Conservation (phyloP, 2,113 vertebrate species). For the Psephotus haematonotus region DNA sequence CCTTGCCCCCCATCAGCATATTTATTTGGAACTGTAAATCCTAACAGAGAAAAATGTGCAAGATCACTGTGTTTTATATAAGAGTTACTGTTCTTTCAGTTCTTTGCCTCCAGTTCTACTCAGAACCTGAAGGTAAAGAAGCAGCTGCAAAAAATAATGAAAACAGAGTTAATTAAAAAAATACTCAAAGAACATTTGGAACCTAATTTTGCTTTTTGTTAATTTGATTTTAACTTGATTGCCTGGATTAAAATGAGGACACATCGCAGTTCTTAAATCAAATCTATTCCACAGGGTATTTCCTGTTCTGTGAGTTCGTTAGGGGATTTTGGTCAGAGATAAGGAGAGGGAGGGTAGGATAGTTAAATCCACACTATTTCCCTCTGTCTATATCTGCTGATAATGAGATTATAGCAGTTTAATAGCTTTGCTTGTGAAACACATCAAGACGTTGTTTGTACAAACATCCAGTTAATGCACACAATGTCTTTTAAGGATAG, state of each 20-base stretch:
- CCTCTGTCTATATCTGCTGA: neutral
- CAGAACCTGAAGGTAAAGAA: conserved; percentile 21
- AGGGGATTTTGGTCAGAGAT: neutral
- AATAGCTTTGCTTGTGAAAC: neutral
- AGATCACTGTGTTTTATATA: fast-evolving
- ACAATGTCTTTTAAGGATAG: neutral
- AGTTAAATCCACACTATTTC: neutral
- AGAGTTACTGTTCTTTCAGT: neutral
- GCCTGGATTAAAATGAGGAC: neutral
- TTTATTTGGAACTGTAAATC: neutral
- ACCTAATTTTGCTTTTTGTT: neutral
- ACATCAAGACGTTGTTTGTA: neutral
- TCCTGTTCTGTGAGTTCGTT: neutral
- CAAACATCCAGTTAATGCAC: neutral
- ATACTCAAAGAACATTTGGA: conserved; percentile 19
- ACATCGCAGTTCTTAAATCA: neutral
- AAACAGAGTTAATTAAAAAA: conserved; percentile 22
- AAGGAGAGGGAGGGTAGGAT: neutral
- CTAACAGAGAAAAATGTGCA: neutral
- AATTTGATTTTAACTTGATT: conserved; percentile 38
- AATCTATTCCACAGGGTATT: neutral
- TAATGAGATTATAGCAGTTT: neutral
- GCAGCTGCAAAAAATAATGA: conserved; percentile 12
- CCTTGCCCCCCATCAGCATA: neutral
- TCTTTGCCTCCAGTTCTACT: neutral